phyloP scores from a whole-genome alignment of 2,888 invertebrate genomes.

The Drosophila acutilabella region DNA sequence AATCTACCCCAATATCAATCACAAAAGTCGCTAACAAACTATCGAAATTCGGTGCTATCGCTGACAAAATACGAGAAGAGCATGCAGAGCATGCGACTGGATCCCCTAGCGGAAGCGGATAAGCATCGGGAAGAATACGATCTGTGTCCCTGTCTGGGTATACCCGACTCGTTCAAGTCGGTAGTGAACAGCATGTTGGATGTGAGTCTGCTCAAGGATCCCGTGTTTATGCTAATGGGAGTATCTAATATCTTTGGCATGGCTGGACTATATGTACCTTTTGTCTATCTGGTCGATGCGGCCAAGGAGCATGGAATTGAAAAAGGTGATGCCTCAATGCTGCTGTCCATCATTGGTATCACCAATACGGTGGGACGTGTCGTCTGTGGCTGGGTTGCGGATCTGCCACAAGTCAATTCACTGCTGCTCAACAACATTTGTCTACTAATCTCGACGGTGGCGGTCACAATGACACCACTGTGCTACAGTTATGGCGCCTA shows the following conservation, averaged over 20 bases:
- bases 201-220: slow-evolving; percentile 93
- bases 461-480: slow-evolving; percentile 93
- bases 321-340: slow-evolving; percentile 87
- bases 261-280: slow-evolving; percentile 98
- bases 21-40: slow-evolving; percentile 95
- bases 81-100: slow-evolving; percentile 87
- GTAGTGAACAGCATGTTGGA: slow-evolving; percentile 96
- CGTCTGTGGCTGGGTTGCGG: slow-evolving; percentile 94
- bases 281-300: slow-evolving; percentile 96
- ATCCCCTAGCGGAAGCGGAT: slow-evolving; percentile 85
- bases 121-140: slow-evolving; percentile 88
- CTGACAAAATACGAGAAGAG: slow-evolving; percentile 90
- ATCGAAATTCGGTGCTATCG: slow-evolving; percentile 95
- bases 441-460: slow-evolving; percentile 94
- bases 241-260: slow-evolving; percentile 98
- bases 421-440: slow-evolving; percentile 97
- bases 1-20: slow-evolving; percentile 97
- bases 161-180: slow-evolving; percentile 93
- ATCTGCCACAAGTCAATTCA: slow-evolving; percentile 96
- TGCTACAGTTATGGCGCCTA: slow-evolving; percentile 91
- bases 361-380: slow-evolving; percentile 97
- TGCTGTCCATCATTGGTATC: slow-evolving; percentile 89
- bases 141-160: slow-evolving; percentile 91
- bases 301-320: slow-evolving; percentile 90
- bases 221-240: slow-evolving; percentile 95